Conservation (phyloP, 2,888 invertebrate genomes). For the Plagodis pulveraria region DNA sequence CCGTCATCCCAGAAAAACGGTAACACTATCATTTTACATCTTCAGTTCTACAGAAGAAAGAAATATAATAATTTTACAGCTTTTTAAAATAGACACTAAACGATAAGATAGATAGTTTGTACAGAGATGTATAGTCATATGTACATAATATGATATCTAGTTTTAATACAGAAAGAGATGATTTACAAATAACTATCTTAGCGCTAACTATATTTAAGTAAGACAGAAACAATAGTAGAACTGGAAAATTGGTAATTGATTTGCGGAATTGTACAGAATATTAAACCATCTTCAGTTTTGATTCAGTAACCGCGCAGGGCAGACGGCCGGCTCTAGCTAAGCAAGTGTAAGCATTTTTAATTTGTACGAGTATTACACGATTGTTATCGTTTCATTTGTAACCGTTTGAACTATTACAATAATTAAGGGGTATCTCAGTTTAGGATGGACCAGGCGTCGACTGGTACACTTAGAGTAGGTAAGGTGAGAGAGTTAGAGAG, state of each 20-base stretch:
- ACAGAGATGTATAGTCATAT: conserved; percentile 78
- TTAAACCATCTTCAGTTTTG: conserved; percentile 75
- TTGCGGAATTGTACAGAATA: conserved; percentile 73
- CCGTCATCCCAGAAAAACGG: conserved; percentile 71
- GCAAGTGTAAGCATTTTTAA: conserved; percentile 82
- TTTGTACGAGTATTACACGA: conserved; percentile 82
- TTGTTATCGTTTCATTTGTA: conserved; percentile 84
- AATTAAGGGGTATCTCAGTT: conserved; percentile 82
- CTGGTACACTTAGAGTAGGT: conserved; percentile 77
- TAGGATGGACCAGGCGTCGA: conserved; percentile 84
- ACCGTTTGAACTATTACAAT: conserved; percentile 82
- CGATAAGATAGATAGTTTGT: conserved; percentile 78
- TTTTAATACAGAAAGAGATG: conserved; percentile 79
- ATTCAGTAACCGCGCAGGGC: conserved; percentile 66
- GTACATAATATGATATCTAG: conserved; percentile 75
- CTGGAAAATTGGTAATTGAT: conserved; percentile 69
- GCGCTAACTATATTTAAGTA: conserved; percentile 77
- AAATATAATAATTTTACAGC: conserved; percentile 63
- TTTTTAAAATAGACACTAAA: conserved; percentile 72
- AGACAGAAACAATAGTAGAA: conserved; percentile 70
- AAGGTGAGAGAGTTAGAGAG: conserved; percentile 68
- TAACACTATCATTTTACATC: conserved; percentile 72
- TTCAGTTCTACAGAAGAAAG: conserved; percentile 69
- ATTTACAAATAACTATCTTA: conserved; percentile 75
- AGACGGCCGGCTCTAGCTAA: conserved; percentile 79